These are phyloP conservation scores for Acanthaster planci DNA, from an alignment of 35 echinoderm and acorn worm genomes.

Conservation along the genomic window DNA sequence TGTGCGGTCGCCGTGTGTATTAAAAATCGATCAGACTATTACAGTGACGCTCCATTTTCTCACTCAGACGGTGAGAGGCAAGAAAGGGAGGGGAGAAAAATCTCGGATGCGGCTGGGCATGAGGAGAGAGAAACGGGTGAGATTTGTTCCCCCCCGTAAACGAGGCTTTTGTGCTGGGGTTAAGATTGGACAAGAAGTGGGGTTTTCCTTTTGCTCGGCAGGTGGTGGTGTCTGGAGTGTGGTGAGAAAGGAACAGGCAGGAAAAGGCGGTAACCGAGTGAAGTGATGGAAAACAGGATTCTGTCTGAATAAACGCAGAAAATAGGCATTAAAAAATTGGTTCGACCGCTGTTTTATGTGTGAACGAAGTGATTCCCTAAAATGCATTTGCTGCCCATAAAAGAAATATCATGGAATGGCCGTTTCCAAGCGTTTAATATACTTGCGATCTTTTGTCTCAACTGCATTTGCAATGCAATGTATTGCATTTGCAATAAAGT, in stretches of 20 bases:
- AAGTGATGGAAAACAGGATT: neutral
- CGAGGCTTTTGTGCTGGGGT: neutral
- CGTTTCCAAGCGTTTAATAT: no score
- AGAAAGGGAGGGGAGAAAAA: neutral
- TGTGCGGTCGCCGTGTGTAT: constrained; percentile 30
- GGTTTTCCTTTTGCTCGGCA: neutral
- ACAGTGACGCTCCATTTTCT: constrained; percentile 22
- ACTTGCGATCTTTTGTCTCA: no score
- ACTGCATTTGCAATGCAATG: no score
- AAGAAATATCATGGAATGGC: no score
- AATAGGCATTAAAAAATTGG: neutral
- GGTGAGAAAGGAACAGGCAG: neutral
- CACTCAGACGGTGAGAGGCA: constrained; percentile 1
- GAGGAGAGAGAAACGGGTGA: neutral
- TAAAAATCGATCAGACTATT: constrained; percentile 27
- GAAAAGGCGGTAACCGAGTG: neutral
- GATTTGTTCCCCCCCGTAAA: neutral
- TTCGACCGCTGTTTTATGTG: constrained; percentile 1
- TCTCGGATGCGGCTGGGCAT: no score
- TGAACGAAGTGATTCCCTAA: neutral
- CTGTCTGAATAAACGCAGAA: neutral
- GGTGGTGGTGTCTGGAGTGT: neutral
- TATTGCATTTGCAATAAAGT: no score
- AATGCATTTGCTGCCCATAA: no score
- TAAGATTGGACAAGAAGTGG: constrained; percentile 16